These are phyloP conservation scores for Halcyon badia DNA, from an alignment of 2,797 vertebrate species.

Conservation along the genomic window DNA sequence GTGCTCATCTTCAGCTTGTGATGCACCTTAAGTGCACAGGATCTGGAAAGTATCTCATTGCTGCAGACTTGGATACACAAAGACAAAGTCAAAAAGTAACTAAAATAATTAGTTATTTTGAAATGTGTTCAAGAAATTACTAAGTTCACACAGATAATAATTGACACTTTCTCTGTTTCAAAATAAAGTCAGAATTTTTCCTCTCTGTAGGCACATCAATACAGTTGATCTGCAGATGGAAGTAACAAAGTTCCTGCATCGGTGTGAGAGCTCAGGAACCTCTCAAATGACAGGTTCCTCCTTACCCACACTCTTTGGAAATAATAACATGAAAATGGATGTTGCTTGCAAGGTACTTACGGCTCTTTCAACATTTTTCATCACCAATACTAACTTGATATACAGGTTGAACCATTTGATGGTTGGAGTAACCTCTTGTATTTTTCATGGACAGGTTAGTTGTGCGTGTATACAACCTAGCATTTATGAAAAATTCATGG, in stretches of 20 bases:
- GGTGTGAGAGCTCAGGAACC: conserved; percentile 86
- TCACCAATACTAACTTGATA: not conserved
- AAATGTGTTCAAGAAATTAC: not conserved
- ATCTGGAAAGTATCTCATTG: not conserved
- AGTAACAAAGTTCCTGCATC: conserved; percentile 94
- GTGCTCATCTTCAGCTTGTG: not conserved
- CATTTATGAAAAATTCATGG: not conserved
- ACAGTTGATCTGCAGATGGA: conserved; percentile 97
- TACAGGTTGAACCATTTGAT: not conserved
- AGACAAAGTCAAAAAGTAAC: not conserved
- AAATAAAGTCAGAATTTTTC: not conserved
- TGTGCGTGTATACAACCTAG: not conserved
- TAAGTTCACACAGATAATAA: not conserved
- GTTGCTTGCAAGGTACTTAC: conserved; percentile 92
- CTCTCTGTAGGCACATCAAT: conserved; percentile 89
- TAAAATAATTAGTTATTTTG: not conserved
- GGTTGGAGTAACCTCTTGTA: not conserved
- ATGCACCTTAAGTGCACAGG: not conserved
- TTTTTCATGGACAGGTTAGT: not conserved
- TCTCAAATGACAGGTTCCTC: conserved; percentile 75
- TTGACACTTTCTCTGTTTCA: not conserved
- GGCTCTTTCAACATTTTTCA: not conserved
- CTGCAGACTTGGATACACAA: not conserved
- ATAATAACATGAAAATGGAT: conserved; percentile 91
- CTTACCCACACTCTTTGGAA: conserved; percentile 90